These are phyloP conservation scores for Adoxophyes honmai DNA, from an alignment of 1,140 invertebrate species.

Conservation along the genomic window DNA sequence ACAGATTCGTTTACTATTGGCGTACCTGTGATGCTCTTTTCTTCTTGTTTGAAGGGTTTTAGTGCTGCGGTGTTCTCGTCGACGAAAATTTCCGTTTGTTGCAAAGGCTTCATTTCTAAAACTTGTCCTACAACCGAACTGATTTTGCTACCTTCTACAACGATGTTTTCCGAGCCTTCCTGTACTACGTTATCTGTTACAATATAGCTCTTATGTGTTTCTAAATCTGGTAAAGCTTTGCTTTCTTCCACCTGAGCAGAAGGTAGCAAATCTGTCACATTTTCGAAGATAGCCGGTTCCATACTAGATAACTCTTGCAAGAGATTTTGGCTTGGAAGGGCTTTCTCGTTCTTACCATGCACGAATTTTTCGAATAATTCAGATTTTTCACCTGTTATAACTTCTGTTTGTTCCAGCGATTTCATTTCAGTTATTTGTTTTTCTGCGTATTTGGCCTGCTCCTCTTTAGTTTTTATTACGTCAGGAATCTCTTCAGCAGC, in stretches of 20 bases:
- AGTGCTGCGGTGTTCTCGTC: constrained; percentile 37
- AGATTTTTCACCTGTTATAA: constrained; percentile 35
- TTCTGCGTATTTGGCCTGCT: constrained; percentile 30
- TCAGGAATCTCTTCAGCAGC: constrained; percentile 23
- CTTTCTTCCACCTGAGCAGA: constrained; percentile 22
- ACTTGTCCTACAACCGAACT: constrained; percentile 36
- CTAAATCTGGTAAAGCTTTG: constrained; percentile 37
- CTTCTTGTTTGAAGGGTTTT: constrained; percentile 21
- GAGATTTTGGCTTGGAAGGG: constrained; percentile 28
- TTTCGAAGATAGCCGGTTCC: constrained; percentile 40
- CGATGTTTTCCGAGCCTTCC: constrained; percentile 32
- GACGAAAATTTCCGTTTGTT: constrained; percentile 46
- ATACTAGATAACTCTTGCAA: constrained; percentile 33
- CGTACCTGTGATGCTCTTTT: constrained; percentile 29
- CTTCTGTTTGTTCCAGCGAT: constrained; percentile 44
- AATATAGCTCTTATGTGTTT: constrained; percentile 39
- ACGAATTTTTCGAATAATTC: constrained; percentile 16
- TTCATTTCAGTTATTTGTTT: constrained; percentile 38
- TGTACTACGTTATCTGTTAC: constrained; percentile 44
- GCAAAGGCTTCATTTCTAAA: constrained; percentile 38
- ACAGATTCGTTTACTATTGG: constrained; percentile 38
- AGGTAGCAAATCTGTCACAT: constrained; percentile 27
- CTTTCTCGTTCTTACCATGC: constrained; percentile 30
- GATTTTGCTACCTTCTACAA: constrained; percentile 20
- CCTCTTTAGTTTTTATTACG: constrained; percentile 18